These are phyloP conservation scores for Podarcis cretensis DNA, from an alignment of 2,113 vertebrate genomes.

Conservation along the genomic window DNA sequence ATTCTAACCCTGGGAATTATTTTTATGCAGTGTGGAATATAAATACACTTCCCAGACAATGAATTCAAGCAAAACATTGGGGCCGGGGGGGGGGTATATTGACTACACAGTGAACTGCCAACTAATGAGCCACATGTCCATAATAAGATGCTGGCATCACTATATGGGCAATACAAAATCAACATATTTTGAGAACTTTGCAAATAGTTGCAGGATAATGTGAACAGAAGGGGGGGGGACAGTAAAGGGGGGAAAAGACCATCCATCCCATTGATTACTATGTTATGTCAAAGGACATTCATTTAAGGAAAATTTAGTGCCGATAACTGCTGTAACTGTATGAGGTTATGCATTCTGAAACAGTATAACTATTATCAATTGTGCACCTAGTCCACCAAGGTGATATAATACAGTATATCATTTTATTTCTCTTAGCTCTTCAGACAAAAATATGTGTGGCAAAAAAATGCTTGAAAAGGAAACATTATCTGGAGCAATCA, in stretches of 20 bases:
- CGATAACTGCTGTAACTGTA: not conserved
- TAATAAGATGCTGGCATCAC: not conserved
- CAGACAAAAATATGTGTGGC: not conserved
- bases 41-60: rapidly evolving
- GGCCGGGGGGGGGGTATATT: not conserved
- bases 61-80: not conserved
- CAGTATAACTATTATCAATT: not conserved
- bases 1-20: not conserved
- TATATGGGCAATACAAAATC: conserved; percentile 7
- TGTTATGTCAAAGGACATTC: not conserved
- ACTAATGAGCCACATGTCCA: not conserved
- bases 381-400: not conserved
- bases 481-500: not conserved
- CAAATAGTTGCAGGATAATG: not conserved
- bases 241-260: rapidly evolving
- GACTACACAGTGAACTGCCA: not conserved
- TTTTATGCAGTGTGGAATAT: not conserved
- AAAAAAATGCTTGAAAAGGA: not conserved
- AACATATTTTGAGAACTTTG: not conserved
- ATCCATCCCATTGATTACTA: not conserved
- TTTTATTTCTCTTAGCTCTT: not conserved
- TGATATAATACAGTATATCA: not conserved
- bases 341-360: conserved; percentile 2
- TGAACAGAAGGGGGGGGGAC: not conserved
- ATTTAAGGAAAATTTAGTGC: not conserved